Conservation (phyloP, 1,140 invertebrate species). For the Metopolophium dirhodum region DNA sequence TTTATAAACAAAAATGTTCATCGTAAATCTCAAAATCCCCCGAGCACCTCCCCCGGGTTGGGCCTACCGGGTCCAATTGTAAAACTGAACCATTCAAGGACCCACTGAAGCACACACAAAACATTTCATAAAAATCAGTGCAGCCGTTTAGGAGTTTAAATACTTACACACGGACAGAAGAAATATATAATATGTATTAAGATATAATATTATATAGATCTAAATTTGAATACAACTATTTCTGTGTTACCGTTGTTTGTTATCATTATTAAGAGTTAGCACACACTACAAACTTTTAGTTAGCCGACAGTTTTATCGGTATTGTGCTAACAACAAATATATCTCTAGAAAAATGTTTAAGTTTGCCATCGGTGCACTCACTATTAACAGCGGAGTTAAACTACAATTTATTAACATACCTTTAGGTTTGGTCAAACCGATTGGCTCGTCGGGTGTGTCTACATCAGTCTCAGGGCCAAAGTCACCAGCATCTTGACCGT, state of each 20-base stretch:
- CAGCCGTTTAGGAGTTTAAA: too few relatives aligned
- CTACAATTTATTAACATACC: constrained; percentile 13
- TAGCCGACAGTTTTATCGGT: not conserved
- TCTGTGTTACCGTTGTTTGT: not conserved
- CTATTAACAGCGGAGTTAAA: not conserved
- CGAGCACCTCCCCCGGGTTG: too few relatives aligned
- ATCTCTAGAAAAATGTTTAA: too few relatives aligned
- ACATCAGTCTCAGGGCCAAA: constrained; percentile 71
- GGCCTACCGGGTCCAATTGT: too few relatives aligned
- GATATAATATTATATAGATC: not conserved
- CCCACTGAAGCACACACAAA: too few relatives aligned
- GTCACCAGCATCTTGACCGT: constrained; percentile 72
- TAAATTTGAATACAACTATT: not conserved
- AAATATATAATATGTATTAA: not conserved
- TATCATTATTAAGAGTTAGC: not conserved
- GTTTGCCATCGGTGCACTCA: not conserved
- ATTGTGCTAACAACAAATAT: not conserved
- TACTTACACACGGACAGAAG: too few relatives aligned
- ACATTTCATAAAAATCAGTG: too few relatives aligned
- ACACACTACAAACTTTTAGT: not conserved
- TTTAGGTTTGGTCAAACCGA: constrained; percentile 42
- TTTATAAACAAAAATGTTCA: too few relatives aligned
- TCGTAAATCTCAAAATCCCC: too few relatives aligned
- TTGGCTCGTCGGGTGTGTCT: constrained; percentile 66
- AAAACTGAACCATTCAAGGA: too few relatives aligned